Base-by-base conservation (phyloP, 2,888 invertebrate genomes). In the Plemyria rubiginata region DNA sequence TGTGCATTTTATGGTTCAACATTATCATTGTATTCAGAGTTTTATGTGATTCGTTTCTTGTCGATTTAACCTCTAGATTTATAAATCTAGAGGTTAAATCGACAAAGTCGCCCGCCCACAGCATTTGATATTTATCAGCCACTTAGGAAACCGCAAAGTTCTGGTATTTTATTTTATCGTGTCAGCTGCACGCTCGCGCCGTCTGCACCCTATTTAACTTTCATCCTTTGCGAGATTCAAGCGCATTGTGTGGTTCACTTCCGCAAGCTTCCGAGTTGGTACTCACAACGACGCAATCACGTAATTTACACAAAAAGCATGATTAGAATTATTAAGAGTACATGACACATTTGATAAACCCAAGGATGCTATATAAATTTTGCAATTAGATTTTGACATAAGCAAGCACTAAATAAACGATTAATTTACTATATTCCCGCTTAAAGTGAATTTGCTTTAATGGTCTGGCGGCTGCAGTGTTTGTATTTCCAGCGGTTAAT, bases 131-230 rank as follows among this genome's bases (percentile, higher is more conserved):
- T 70, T 71, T 68, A 57, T 48, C 65, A 58, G 54, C 36, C 53
- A 67, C 59, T 43, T 64, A 54, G 54, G 50, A 40, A 57, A 54
- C 51, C 41, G 49, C 46, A 66, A 72, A 72, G 70, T 75, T 74
- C 71, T 70, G 70, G 77, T 78, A 81, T 84, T 85, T 83, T 80
- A 85, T 84, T 86, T 83, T 82, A 84, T 81, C 79, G 79, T 78
- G 80, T 78, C 80, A 81, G 80, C 73, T 77, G 81, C 81, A 82
- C 80, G 79, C 80, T 78, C 70, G 73, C 74, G 70, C 77, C 72
- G 74, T 77, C 75, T 79, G 73, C 75, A 72, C 75, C 76, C 71
- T 73, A 78, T 77, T 77, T 78, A 73, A 73, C 70, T 76, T 74
- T 68, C 54, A 67, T 64, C 78, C 75, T 79, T 80, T 78, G 76